Evolutionary conservation across 2,113 vertebrate species (phyloP), one percentile per base, ranked within the genome.

Genomic region (Rhinoderma darwinii): DNA sequence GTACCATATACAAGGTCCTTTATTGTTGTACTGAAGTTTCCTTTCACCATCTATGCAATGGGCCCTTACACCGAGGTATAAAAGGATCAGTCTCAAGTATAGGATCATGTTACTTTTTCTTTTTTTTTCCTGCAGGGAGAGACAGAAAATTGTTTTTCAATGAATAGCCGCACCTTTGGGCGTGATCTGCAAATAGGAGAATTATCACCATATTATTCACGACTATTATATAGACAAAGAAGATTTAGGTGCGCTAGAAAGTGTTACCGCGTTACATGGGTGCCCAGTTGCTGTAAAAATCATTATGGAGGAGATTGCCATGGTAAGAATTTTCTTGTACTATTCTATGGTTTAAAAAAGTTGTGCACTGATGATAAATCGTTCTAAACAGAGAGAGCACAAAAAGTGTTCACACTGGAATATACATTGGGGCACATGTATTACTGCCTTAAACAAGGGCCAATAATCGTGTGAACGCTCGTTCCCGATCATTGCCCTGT

Each of bases 291-390:
- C 91, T 99, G 98, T 88, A 92, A 93, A 5, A 97, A 97, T 88
- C 98, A 99, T 91, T 97, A 96, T 0, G 93, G 98, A 88, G 91
- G 84, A 32, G 92, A 97, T 89, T 99, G 98, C 63, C 92, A 89
- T 89, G 97, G 98, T 99, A 86, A 94, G 91, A 3, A 7, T 44
- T 50, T 14, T 0, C 12, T 25, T 22, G 17, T 32, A 30, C 30
- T 27, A 8, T n/a, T 32, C n/a, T 17, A 66, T 66, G 12, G 0
- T 17, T 66, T 32, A 59, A 1, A 59, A 25, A 25, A n/a, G 54
- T 7, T 59, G 18, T 18, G 7, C 20, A 59, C 8, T 50, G 47
- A 14, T 50, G 14, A 50, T 14, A n/a, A n/a, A n/a, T n/a, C n/a
- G n/a, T n/a, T n/a, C n/a, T n/a, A n/a, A n/a, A n/a, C n/a, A n/a